These are phyloP conservation scores for Octodon degus DNA, from an alignment of 2,113 vertebrate genomes.

Conservation along the genomic window DNA sequence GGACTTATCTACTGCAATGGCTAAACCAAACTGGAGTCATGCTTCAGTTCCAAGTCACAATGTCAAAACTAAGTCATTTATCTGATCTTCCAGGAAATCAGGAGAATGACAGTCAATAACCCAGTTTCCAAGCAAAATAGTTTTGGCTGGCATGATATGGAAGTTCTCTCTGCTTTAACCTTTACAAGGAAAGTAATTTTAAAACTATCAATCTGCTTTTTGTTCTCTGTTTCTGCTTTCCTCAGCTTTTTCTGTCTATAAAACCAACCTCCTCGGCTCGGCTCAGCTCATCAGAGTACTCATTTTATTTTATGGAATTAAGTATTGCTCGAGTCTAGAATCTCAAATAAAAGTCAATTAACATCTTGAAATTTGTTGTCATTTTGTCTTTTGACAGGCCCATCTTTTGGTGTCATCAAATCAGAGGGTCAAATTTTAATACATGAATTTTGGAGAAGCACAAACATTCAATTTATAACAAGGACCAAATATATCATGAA, in stretches of 20 bases:
- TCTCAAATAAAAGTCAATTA: slow-evolving; percentile 12
- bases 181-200: slow-evolving; percentile 21
- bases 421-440: not conserved
- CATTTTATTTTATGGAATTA: slow-evolving; percentile 19
- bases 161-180: not conserved
- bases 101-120: not conserved
- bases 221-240: slow-evolving; percentile 21
- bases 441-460: not conserved
- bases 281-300: slow-evolving; percentile 14
- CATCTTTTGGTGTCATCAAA: not conserved
- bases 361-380: not conserved
- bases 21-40: slow-evolving; percentile 24
- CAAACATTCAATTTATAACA: not conserved
- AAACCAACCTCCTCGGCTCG: not conserved
- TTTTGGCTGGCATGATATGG: not conserved
- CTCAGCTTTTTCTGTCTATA: slow-evolving; percentile 6
- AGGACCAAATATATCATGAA: not conserved
- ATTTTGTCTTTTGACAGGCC: not conserved
- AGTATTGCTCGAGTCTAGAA: not conserved
- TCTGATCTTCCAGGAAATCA: not conserved
- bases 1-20: not conserved
- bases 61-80: not conserved
- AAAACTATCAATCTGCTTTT: not conserved
- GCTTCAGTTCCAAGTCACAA: not conserved
- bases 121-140: not conserved